Base-by-base conservation (phyloP, 2,113 vertebrate species). In the Macaca fascicularis region DNA sequence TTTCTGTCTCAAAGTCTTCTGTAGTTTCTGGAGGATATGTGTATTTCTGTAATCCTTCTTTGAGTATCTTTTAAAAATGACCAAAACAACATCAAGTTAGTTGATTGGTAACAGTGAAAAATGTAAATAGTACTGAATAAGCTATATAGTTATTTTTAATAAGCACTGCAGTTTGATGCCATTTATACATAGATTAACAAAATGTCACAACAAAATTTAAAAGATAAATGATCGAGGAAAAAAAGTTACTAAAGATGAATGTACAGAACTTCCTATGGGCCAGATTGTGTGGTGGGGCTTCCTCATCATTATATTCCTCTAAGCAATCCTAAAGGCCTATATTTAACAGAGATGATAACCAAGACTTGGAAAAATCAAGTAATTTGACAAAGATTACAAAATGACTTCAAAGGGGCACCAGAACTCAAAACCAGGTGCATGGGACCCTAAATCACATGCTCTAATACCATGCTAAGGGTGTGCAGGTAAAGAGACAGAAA, bases 11-110 rank as follows among this genome's bases (percentile, higher is more conserved):
- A 48, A 70, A 12, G 11, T 98, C 97, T 69, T 98, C 98, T 4
- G 82, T 19, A 17, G 6, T 96, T 55, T 98, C 98, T 12, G 97
- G 55, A 50, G 98, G 98, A 92, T 99, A 99, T 0, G 94, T 93
- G 35, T 98, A 99, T 16, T 64, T 79, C 87, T 99, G 98, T 22
- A 99, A 96, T 14, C 99, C 99, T 11, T 40, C 96, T 45, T 98
- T 97, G 0, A 98, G 89, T 27, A 99, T 11, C 99, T 99, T 92
- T 75, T 27, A 40, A 97, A 98, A 92, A 86, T 19, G 69, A 89
- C n/a, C 87, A 35, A 84, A 86, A 96, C 8, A 55, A 57, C 1
- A 84, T 17, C 38, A 74, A 89, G 43, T 96, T 92, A 98, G 61
- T 32, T 59, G 57, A 61, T 14, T 86, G 32, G 38, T 72, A 64